Percentiles rank a stretch among this genome's conserved stretches.
Evolutionary conservation across 2,113 vertebrate genomes (phyloP).

Genomic region (Chamaetylas fuelleborni): DNA sequence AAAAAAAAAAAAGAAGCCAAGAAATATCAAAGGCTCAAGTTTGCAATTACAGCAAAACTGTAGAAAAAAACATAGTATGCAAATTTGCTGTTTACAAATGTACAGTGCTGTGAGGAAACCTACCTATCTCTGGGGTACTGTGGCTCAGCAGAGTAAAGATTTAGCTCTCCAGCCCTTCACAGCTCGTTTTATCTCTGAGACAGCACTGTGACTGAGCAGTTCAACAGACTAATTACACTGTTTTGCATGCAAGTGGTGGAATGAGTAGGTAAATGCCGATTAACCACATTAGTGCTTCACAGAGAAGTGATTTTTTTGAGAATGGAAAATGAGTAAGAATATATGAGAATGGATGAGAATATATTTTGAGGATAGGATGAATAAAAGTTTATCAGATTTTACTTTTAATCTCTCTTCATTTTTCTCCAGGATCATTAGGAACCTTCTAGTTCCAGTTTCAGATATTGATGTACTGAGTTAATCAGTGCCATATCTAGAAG

Average conservation of each 20-base stretch:
- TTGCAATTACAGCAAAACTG: not conserved
- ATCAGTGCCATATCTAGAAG: not conserved
- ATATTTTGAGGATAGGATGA: not conserved
- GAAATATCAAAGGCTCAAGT: not conserved
- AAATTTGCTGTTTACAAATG: not conserved
- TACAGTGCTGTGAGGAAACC: not conserved
- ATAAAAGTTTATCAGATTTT: not conserved
- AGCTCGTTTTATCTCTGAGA: not conserved
- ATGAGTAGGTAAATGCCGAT: not conserved
- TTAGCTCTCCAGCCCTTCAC: not conserved
- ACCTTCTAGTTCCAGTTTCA: not conserved
- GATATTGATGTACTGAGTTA: not conserved
- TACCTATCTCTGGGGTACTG: not conserved
- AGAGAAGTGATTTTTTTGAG: not conserved
- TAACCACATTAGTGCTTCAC: not conserved
- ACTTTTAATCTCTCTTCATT: not conserved
- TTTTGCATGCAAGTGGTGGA: not conserved
- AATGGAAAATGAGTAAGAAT: not conserved
- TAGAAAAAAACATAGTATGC: not conserved
- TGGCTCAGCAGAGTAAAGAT: not conserved
- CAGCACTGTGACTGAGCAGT: not conserved
- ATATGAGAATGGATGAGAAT: not conserved
- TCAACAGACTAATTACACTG: not conserved
- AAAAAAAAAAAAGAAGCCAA: not conserved
- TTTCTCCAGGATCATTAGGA: not conserved